Conservation (phyloP, 2,797 vertebrate genomes). For the Notamacropus eugenii region DNA sequence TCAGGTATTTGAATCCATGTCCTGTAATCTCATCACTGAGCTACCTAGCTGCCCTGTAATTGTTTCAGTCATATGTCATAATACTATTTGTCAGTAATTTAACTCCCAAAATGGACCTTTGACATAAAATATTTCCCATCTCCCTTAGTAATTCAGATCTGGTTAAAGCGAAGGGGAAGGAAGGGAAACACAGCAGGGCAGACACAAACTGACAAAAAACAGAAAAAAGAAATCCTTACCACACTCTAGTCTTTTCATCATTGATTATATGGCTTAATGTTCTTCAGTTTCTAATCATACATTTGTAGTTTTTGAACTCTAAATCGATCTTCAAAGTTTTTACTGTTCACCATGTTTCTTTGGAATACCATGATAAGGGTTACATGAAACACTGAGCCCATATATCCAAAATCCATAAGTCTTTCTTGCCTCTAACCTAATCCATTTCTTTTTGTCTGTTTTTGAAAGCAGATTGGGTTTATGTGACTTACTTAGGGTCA, state of each 20-base stretch:
- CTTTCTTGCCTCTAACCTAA: background rate
- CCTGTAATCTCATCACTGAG: background rate
- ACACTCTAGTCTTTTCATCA: background rate
- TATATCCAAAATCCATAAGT: background rate
- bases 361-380: background rate
- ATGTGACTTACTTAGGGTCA: background rate
- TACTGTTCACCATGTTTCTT: background rate
- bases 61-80: background rate
- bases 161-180: too few species aligned
- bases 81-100: background rate
- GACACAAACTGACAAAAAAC: background rate
- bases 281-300: background rate
- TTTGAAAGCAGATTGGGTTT: background rate
- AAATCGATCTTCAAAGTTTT: background rate
- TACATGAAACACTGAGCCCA: background rate
- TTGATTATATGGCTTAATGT: slow-evolving; percentile 10
- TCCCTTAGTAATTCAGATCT: background rate
- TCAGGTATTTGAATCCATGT: background rate
- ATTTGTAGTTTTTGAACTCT: background rate
- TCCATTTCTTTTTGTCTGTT: background rate
- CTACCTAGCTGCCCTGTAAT: background rate
- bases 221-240: slow-evolving; percentile 26
- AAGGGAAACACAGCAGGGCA: background rate
- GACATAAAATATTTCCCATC: background rate
- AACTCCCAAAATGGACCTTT: background rate